Evolutionary conservation across 2,113 vertebrate genomes (phyloP).

Genomic region (Syngnathus floridae): DNA sequence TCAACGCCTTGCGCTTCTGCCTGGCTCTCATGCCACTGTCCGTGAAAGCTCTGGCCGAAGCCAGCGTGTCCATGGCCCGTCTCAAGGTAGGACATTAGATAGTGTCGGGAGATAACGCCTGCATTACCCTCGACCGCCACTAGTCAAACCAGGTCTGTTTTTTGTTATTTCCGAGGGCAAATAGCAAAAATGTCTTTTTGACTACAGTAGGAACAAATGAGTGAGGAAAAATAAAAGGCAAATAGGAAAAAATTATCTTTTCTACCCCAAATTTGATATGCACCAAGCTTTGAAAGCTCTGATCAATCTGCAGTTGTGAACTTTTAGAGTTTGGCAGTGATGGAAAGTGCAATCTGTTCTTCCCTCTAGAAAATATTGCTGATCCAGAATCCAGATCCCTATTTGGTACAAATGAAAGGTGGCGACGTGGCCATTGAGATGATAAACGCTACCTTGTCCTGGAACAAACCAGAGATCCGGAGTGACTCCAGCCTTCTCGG

Average conservation of each 20-base stretch:
- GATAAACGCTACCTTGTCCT: constrained; percentile 73
- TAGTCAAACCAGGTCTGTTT: too few species aligned
- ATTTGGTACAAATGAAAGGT: constrained; percentile 61
- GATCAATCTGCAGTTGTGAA: too few species aligned
- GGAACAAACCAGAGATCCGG: constrained; percentile 43
- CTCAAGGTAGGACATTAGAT: constrained; percentile 29
- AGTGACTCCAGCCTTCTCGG: not conserved
- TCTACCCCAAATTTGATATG: too few species aligned
- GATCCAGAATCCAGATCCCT: constrained; percentile 69
- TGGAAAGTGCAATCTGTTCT: constrained; percentile 10
- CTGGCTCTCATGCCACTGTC: constrained; percentile 41
- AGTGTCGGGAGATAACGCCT: too few species aligned
- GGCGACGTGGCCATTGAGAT: constrained; percentile 65
- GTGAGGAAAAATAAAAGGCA: too few species aligned
- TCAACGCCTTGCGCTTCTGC: constrained; percentile 76
- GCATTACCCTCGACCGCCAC: too few species aligned
- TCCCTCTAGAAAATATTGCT: constrained; percentile 72
- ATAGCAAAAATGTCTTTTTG: too few species aligned
- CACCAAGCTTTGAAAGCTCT: too few species aligned
- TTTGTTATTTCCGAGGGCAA: too few species aligned
- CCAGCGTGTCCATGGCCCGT: constrained; percentile 18
- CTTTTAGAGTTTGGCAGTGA: too few species aligned
- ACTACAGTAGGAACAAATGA: too few species aligned
- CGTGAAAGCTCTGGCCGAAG: constrained; percentile 38
- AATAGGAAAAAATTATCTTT: too few species aligned